These are phyloP conservation scores for Sterrhoptilus dennistouni DNA, from an alignment of 2,113 vertebrate species.

Conservation along the genomic window DNA sequence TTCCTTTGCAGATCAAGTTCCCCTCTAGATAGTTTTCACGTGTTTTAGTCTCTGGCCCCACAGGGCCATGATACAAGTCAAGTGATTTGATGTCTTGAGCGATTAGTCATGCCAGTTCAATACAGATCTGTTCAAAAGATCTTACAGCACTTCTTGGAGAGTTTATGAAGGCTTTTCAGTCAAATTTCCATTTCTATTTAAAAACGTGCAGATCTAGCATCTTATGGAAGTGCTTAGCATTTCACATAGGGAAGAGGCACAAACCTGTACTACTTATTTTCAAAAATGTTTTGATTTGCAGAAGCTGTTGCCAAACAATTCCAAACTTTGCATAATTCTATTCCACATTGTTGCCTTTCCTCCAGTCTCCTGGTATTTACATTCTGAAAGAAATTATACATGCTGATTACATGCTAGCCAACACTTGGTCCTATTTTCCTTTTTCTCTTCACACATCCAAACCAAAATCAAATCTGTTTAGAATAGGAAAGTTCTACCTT, in stretches of 20 bases:
- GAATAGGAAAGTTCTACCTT: constrained; percentile 6
- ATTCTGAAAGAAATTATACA: background rate
- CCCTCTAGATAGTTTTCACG: background rate
- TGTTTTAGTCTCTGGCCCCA: background rate
- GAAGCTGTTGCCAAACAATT: background rate
- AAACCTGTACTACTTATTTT: background rate
- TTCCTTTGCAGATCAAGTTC: background rate
- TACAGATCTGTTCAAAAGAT: background rate
- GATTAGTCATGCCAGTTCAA: background rate
- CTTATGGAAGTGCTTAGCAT: background rate
- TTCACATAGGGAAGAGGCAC: background rate
- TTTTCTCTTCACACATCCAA: constrained; percentile 15
- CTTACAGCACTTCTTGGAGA: background rate
- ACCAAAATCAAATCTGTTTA: background rate
- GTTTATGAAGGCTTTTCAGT: background rate
- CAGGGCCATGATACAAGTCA: background rate
- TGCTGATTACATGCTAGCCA: background rate
- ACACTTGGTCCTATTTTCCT: background rate
- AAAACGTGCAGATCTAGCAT: background rate
- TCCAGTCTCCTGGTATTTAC: background rate
- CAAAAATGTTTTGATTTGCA: background rate
- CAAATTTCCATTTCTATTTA: background rate
- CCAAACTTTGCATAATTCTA: background rate
- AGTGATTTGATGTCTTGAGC: background rate
- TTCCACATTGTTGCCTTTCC: background rate